Percentiles rank a stretch among this genome's conserved stretches.
phyloP scores from a whole-genome alignment of 2,888 invertebrate species.

The Amblyteles armatorius region DNA sequence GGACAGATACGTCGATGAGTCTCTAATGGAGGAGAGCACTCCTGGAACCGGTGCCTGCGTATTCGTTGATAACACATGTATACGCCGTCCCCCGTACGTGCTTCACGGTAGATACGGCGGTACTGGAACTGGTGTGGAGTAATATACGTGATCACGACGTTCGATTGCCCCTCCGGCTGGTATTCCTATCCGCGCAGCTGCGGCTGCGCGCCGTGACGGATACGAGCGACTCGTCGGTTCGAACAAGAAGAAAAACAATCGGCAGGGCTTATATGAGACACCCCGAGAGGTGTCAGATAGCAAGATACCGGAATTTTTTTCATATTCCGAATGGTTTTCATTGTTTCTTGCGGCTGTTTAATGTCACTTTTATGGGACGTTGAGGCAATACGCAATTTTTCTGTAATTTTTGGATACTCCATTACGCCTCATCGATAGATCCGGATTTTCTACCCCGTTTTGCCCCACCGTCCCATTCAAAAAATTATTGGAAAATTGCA shows the following conservation, averaged over 20 bases:
- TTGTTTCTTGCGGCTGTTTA: too few relatives aligned
- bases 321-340: too few relatives aligned
- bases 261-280: too few relatives aligned
- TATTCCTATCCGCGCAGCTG: conserved; percentile 15
- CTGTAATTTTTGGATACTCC: too few relatives aligned
- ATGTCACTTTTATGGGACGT: too few relatives aligned
- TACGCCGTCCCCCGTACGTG: conserved; percentile 1
- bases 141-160: conserved; percentile 30
- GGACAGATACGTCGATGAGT: conserved; percentile 68
- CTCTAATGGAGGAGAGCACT: conserved; percentile 75
- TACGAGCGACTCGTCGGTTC: conserved; percentile 26
- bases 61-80: conserved; percentile 70
- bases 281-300: too few relatives aligned
- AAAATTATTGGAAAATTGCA: too few relatives aligned
- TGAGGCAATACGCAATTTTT: too few relatives aligned
- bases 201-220: conserved; percentile 18
- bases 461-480: too few relatives aligned
- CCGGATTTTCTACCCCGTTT: too few relatives aligned
- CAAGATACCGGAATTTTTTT: background rate
- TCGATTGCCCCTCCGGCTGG: conserved; percentile 40
- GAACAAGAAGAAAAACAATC: conserved; percentile 16
- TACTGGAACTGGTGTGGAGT: background rate
- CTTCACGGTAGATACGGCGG: conserved; percentile 16
- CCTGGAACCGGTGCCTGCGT: conserved; percentile 56
- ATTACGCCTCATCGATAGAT: too few relatives aligned